Conservation (phyloP, 2,113 vertebrate species). For the Mystacornis crossleyi region DNA sequence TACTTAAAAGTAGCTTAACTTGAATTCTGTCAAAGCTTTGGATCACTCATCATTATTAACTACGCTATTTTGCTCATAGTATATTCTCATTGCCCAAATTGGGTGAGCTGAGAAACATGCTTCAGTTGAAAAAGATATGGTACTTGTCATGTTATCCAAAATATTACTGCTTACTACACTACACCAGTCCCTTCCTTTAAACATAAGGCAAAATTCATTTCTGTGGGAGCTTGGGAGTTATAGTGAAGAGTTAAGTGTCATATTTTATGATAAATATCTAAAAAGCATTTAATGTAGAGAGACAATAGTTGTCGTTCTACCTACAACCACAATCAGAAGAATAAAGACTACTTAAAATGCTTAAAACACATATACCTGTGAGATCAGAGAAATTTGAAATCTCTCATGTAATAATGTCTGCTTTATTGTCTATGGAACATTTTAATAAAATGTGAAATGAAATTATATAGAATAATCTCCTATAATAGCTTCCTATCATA, state of each 20-base stretch:
- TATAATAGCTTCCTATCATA: constrained; percentile 37
- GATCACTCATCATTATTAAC: neutral
- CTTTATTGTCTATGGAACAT: neutral
- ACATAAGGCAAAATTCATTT: neutral
- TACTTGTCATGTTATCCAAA: neutral
- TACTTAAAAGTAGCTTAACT: neutral
- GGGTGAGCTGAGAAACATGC: neutral
- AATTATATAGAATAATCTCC: constrained; percentile 39
- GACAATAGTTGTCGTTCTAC: neutral
- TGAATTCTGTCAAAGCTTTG: neutral
- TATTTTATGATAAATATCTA: neutral
- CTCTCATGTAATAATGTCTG: neutral
- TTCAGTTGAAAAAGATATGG: neutral
- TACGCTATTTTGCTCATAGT: neutral
- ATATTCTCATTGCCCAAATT: neutral
- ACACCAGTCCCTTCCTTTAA: neutral
- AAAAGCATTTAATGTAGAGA: neutral
- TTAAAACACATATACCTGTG: neutral
- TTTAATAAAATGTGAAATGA: constrained; percentile 51
- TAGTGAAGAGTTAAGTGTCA: neutral
- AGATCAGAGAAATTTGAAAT: constrained; percentile 1
- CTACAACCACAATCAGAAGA: neutral
- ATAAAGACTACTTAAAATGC: neutral
- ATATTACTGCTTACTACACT: neutral
- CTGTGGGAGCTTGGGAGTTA: neutral